These are phyloP conservation scores for Silurus asotus DNA, from an alignment of 2,113 vertebrate genomes.

Conservation along the genomic window DNA sequence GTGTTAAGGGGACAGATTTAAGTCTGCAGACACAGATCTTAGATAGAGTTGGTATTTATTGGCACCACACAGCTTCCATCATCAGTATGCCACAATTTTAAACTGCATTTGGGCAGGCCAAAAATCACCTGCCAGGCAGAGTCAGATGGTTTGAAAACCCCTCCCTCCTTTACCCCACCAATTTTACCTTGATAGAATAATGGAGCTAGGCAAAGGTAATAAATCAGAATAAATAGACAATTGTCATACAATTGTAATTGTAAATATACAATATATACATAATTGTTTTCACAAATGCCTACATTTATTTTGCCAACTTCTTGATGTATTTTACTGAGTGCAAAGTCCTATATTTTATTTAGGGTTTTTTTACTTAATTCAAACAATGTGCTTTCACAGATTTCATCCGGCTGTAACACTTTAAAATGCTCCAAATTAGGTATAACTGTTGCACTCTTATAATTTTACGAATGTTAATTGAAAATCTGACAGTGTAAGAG, in stretches of 20 bases:
- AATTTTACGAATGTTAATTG: slow-evolving; percentile 39
- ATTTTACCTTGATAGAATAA: background rate
- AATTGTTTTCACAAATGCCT: background rate
- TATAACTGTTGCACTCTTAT: slow-evolving; percentile 23
- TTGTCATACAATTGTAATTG: too few species aligned
- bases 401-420: slow-evolving; percentile 15
- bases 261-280: too few species aligned
- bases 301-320: background rate
- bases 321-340: slow-evolving; percentile 14
- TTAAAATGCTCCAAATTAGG: slow-evolving; percentile 22
- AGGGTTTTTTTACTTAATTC: background rate
- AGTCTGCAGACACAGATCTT: background rate
- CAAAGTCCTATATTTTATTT: background rate
- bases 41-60: slow-evolving; percentile 69
- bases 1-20: background rate
- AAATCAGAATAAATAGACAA: slow-evolving; percentile 26
- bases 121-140: slow-evolving; percentile 48
- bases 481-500: slow-evolving; percentile 17
- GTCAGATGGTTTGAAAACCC: background rate
- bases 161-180: background rate
- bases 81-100: slow-evolving; percentile 63
- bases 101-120: slow-evolving; percentile 46
- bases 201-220: background rate
- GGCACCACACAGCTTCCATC: slow-evolving; percentile 46
- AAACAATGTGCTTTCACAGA: background rate